Evolutionary conservation across 2,113 vertebrate species (phyloP).

Genomic region (Pteronura brasiliensis): DNA sequence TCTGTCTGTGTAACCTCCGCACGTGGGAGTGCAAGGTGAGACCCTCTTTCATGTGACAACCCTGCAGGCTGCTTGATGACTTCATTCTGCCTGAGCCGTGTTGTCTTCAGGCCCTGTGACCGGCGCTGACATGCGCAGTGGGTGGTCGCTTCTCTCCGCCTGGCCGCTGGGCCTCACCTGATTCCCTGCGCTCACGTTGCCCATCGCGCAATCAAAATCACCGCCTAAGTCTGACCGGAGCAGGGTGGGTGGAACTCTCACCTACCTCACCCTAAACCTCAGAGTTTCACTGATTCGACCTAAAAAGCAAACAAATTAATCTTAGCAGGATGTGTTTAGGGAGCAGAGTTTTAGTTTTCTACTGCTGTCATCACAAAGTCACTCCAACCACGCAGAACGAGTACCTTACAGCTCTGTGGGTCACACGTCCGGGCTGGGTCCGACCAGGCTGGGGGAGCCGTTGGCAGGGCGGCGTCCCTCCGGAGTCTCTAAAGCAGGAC

Average conservation of each 20-base stretch:
- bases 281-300: background rate
- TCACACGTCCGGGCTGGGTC: accelerated
- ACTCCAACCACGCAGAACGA: accelerated
- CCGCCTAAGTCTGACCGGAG: accelerated
- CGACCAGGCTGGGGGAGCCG: no score
- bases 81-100: accelerated
- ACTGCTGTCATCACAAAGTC: accelerated
- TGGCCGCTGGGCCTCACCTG: accelerated
- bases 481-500: background rate
- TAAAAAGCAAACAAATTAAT: background rate
- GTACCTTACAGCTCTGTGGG: background rate
- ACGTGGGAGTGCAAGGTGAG: background rate
- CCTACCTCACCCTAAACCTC: background rate
- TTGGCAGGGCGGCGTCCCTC: accelerated
- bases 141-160: accelerated
- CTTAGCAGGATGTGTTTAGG: background rate
- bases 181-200: accelerated
- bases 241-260: accelerated
- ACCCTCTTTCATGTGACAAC: background rate
- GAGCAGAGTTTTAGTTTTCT: background rate
- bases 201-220: accelerated
- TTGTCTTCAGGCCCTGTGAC: accelerated
- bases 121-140: accelerated
- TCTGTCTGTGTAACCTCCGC: background rate
- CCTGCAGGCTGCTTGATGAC: accelerated